Conservation (phyloP, 2,797 vertebrate species). For the Lutjanus campechanus region DNA sequence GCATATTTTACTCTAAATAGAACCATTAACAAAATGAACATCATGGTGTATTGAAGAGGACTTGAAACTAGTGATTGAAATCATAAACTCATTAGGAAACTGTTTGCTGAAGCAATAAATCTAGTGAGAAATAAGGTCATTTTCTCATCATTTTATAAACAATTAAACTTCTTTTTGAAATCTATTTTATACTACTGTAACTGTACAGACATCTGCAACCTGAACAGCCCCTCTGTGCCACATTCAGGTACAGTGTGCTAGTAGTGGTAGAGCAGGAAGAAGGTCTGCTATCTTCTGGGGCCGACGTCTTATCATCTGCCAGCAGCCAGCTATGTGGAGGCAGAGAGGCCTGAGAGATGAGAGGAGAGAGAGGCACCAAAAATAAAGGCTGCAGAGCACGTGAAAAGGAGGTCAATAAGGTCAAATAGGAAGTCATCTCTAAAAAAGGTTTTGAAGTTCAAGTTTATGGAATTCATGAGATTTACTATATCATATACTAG, state of each 20-base stretch:
- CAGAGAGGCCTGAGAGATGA: conserved; percentile 49
- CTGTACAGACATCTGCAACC: background rate
- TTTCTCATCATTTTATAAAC: too few species aligned
- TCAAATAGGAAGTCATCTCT: background rate
- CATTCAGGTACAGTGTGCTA: background rate
- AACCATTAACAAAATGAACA: too few species aligned
- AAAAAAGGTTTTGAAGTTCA: background rate
- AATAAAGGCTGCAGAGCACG: conserved; percentile 42
- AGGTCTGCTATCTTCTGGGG: conserved; percentile 45
- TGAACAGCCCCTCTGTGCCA: background rate
- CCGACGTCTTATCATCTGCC: conserved; percentile 72
- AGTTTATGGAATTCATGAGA: background rate
- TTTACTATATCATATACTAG: too few species aligned
- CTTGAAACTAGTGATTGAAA: too few species aligned
- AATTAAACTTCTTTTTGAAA: too few species aligned
- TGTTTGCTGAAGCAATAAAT: too few species aligned
- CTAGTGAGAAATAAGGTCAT: too few species aligned
- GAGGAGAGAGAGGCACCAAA: conserved; percentile 36
- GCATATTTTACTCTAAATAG: too few species aligned
- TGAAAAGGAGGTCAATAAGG: conserved; percentile 15
- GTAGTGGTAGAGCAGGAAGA: background rate
- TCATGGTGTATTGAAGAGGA: too few species aligned
- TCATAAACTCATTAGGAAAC: too few species aligned
- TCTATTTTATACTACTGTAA: background rate
- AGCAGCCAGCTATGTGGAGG: conserved; percentile 54